phyloP scores from a whole-genome alignment of 2,797 vertebrate species.

The Taenioides sp. region DNA sequence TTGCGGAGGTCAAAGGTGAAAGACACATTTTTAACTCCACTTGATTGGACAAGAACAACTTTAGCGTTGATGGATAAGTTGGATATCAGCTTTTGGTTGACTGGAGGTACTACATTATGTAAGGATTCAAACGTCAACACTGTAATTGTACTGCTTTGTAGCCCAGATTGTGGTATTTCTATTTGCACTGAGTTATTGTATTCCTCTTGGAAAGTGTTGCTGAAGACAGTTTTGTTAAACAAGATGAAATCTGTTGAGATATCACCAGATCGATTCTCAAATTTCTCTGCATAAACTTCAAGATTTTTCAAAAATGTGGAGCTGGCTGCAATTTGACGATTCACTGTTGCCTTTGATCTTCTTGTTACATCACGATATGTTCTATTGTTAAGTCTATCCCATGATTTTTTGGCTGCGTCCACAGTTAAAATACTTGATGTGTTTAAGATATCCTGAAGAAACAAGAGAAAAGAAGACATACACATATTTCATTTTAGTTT shows the following conservation, averaged over 20 bases:
- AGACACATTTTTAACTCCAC: slow-evolving; percentile 65
- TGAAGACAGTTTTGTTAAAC: slow-evolving; percentile 61
- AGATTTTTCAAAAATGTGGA: slow-evolving; percentile 71
- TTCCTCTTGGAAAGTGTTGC: slow-evolving; percentile 42
- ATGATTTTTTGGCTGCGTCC: slow-evolving; percentile 27
- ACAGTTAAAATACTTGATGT: slow-evolving; percentile 68
- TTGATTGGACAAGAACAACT: slow-evolving; percentile 78
- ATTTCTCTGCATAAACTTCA: slow-evolving; percentile 67
- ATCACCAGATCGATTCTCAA: slow-evolving; percentile 20
- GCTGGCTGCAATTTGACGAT: slow-evolving; percentile 26
- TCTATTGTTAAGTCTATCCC: slow-evolving; percentile 66
- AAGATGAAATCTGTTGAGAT: slow-evolving; percentile 51
- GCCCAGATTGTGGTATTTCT: slow-evolving; percentile 48
- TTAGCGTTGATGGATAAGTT: slow-evolving; percentile 62
- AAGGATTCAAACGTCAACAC: slow-evolving; percentile 79
- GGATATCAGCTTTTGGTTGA: slow-evolving; percentile 32
- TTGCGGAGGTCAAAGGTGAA: slow-evolving; percentile 77
- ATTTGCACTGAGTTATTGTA: slow-evolving; percentile 70
- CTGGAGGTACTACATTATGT: slow-evolving; percentile 62
- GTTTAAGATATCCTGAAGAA: slow-evolving; percentile 77
- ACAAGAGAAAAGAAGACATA: not conserved
- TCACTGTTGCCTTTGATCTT: not conserved
- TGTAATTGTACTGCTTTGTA: slow-evolving; percentile 49
- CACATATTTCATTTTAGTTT: not conserved
- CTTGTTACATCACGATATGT: not conserved